Conservation (phyloP, 2,113 vertebrate species). For the Colaptes auratus region DNA sequence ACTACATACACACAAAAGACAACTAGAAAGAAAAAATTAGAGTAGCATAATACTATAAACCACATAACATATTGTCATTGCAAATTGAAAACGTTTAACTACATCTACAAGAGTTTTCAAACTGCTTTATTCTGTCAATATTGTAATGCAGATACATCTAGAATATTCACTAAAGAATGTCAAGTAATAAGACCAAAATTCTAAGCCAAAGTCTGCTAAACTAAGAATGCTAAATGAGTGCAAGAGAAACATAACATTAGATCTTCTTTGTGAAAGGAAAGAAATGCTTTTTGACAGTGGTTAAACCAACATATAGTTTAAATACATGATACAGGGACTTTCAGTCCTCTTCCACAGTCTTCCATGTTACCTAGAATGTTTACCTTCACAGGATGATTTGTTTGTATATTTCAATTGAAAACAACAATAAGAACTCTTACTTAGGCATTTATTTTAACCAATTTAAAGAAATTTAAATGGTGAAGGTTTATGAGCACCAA, state of each 20-base stretch:
- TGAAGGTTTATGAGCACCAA: not conserved
- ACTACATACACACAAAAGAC: not conserved
- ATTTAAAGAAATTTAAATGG: not conserved
- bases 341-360: not conserved
- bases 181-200: not conserved
- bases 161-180: not conserved
- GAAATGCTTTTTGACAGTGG: not conserved
- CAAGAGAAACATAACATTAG: not conserved
- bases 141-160: not conserved
- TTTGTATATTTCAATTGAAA: not conserved
- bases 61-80: not conserved
- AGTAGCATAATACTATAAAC: not conserved
- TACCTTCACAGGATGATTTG: not conserved
- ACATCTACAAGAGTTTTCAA: not conserved
- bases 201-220: not conserved
- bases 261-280: not conserved
- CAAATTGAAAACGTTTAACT: not conserved
- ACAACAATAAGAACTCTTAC: not conserved
- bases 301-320: not conserved
- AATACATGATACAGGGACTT: not conserved
- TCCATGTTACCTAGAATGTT: not conserved
- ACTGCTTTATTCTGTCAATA: not conserved
- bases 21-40: not conserved
- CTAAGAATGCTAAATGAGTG: not conserved
- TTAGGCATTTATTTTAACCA: not conserved